Conservation (phyloP, 2,113 vertebrate species). For the Coreoperca whiteheadi region DNA sequence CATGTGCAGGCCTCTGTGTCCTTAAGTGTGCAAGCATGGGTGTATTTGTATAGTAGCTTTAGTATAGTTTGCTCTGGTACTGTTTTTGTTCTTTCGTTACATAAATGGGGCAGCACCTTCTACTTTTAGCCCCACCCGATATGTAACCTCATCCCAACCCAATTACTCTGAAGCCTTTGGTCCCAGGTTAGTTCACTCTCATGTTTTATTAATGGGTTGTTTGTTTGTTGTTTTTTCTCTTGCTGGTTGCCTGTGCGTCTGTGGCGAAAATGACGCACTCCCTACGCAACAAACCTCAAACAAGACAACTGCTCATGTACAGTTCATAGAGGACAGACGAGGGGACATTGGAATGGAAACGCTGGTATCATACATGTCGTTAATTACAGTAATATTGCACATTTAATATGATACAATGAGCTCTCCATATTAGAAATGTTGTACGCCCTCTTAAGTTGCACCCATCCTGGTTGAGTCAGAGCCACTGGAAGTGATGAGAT, state of each 20-base stretch:
- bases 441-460: not conserved
- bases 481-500: not conserved
- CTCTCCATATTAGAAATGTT: not conserved
- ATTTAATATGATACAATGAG: not conserved
- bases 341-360: not conserved
- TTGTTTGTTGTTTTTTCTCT: conserved; percentile 49
- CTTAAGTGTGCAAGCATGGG: not conserved
- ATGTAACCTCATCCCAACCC: conserved; percentile 21
- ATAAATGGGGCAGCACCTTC: conserved; percentile 35
- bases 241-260: conserved; percentile 11
- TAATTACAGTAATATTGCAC: not conserved
- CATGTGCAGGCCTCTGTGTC: not conserved
- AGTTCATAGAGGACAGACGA: not conserved
- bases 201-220: conserved; percentile 73
- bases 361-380: not conserved
- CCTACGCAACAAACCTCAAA: conserved; percentile 31
- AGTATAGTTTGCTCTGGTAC: conserved; percentile 14
- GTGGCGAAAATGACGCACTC: conserved; percentile 14
- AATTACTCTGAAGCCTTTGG: conserved; percentile 35
- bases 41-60: not conserved
- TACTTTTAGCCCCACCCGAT: not conserved
- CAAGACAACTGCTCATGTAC: conserved; percentile 11
- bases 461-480: not conserved
- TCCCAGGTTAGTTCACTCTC: conserved; percentile 54
- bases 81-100: conserved; percentile 35